Evolutionary conservation across 2,113 vertebrate genomes (phyloP).

Genomic region (Myiozetetes cayanensis): DNA sequence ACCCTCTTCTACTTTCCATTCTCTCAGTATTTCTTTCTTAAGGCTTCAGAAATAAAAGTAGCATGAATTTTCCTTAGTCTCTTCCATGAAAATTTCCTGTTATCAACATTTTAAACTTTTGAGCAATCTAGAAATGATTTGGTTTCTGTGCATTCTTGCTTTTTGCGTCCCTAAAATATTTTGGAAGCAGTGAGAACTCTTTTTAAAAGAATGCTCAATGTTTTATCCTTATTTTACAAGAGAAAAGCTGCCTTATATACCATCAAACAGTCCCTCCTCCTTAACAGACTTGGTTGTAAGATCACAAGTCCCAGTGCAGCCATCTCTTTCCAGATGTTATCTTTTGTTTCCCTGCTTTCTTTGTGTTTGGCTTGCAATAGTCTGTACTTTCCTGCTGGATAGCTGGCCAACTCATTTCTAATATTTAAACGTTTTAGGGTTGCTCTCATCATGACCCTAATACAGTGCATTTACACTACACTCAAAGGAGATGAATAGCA

Average conservation of each 20-base stretch:
- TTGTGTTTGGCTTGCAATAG: constrained; percentile 27
- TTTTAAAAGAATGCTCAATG: neutral
- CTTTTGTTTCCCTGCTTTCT: constrained; percentile 50
- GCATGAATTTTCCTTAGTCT: neutral
- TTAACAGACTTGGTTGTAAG: neutral
- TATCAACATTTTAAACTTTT: neutral
- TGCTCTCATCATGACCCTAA: constrained; percentile 60
- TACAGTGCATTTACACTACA: constrained; percentile 63
- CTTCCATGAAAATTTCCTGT: neutral
- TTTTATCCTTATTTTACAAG: neutral
- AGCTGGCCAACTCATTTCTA: constrained; percentile 22
- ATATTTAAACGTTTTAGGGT: constrained; percentile 53
- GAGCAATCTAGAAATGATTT: neutral
- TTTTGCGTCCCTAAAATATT: neutral
- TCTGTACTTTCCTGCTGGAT: neutral
- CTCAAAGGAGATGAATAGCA: constrained; percentile 64
- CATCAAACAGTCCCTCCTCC: neutral
- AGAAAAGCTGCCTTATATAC: neutral
- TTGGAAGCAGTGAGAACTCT: neutral
- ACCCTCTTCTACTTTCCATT: neutral
- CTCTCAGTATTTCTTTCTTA: neutral
- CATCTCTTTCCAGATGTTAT: neutral
- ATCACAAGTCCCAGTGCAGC: neutral
- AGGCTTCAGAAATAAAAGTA: neutral
- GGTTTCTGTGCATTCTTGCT: neutral